Conservation (phyloP, 2,113 vertebrate species). For the Archilochus colubris region DNA sequence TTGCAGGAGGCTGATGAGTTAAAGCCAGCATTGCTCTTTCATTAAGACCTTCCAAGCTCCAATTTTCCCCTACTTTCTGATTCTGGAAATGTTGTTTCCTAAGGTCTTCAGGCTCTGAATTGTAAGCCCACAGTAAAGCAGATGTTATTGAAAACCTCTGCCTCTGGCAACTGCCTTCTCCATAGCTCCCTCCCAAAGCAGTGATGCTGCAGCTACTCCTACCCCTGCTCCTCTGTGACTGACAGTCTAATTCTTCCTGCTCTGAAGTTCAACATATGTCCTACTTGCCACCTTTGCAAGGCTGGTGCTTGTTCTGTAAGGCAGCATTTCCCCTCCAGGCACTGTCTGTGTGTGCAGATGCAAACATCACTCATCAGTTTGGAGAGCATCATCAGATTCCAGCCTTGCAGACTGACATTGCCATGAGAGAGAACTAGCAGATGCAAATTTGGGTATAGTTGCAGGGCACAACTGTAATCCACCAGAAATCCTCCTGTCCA, state of each 20-base stretch:
- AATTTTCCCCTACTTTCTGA: neutral
- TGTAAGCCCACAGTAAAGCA: rapidly evolving
- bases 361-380: neutral
- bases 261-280: neutral
- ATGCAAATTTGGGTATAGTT: neutral
- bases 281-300: neutral
- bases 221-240: neutral
- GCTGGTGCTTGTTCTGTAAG: neutral
- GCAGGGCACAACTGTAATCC: neutral
- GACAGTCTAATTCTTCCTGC: neutral
- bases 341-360: neutral
- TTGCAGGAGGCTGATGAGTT: neutral
- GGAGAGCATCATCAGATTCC: neutral
- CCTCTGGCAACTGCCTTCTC: neutral
- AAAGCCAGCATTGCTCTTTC: neutral
- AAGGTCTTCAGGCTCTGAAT: neutral
- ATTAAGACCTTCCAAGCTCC: neutral
- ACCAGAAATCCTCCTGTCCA: neutral
- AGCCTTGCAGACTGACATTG: neutral
- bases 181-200: neutral
- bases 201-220: neutral
- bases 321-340: neutral
- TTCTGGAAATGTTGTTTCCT: neutral
- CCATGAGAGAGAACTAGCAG: neutral
- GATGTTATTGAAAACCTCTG: neutral